Base-by-base conservation (phyloP, 2,113 vertebrate genomes). In the Pollachius pollachius region DNA sequence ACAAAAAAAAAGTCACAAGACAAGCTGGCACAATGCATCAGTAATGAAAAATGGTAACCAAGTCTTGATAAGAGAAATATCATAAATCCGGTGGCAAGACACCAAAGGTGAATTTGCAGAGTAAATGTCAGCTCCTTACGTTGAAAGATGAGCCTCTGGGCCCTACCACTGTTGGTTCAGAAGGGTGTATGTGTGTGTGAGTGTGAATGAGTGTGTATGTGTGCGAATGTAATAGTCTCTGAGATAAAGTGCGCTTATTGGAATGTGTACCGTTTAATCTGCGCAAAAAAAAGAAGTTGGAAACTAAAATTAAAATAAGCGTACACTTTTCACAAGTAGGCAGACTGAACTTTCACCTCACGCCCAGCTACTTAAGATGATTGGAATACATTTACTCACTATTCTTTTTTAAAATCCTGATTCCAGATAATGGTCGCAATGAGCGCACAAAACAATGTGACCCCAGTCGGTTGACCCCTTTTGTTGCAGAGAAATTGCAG, bases 51-150 rank as follows among this genome's bases (percentile, higher is more conserved):
- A 82, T 56, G 52, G 76, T 12, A 64, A 87, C 68, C 66, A 81
- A 85, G 67, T 83, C 68, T 37, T 76, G 88, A 93, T 89, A 87
- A 91, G 73, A 84, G 68, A 52, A 67, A 79, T 62, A 79, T 83
- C 87, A 74, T 85, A 84, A 92, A 92, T 86, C 79, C 79, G 75
- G 74, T 64, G 78, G 75, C 54, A 73, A 86, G 85, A 2, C 81
- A 78, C 73, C 73, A 90, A 88, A 85, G 87, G 89, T 81, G 25
- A 92, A 83, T 89, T 87, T 71, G 74, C 59, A 84, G 80, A 91
- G 78, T 68, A 74, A 85, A 92, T 89, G 76, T 85, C 79, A 86
- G 76, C 81, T 86, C 77, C 89, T 82, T 54, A 82, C 89, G 83
- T 83, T 72, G 76, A 76, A 91, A 73, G 79, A 81, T 87, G 84